Evolutionary conservation across 2,888 invertebrate species (phyloP).

Genomic region (Spodoptera picta): DNA sequence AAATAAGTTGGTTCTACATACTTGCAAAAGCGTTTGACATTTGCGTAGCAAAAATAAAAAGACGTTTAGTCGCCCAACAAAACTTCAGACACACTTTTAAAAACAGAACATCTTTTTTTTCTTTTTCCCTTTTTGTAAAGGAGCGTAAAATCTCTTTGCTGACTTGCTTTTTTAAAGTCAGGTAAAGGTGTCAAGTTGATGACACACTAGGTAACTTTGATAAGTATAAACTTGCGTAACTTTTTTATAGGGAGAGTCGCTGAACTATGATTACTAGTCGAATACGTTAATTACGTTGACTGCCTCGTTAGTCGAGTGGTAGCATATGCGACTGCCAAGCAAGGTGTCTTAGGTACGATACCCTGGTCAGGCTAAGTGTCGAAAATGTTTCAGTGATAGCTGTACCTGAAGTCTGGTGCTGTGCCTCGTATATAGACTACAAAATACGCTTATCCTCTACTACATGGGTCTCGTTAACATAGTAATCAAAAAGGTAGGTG

Average conservation of each 20-base stretch:
- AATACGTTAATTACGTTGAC: no score
- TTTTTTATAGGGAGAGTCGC: slow-evolving; percentile 11
- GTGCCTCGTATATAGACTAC: no score
- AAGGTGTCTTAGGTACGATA: no score
- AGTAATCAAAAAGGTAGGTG: no score
- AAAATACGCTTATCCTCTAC: no score
- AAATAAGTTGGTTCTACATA: no score
- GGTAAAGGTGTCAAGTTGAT: slow-evolving; percentile 48
- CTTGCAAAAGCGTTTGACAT: slow-evolving; percentile 1
- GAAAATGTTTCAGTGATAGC: no score
- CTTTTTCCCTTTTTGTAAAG: slow-evolving; percentile 21
- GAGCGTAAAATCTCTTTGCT: slow-evolving; percentile 2
- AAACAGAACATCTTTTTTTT: slow-evolving; percentile 11
- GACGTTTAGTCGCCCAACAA: slow-evolving; percentile 22
- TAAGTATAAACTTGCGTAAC: slow-evolving; percentile 17
- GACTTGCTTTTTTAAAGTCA: slow-evolving; percentile 37
- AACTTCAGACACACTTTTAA: slow-evolving; percentile 13
- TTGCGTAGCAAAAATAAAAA: slow-evolving; percentile 10
- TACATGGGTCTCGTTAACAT: no score
- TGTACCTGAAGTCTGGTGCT: no score
- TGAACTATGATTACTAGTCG: background rate
- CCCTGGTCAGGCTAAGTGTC: no score
- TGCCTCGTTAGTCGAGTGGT: no score
- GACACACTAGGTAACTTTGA: slow-evolving; percentile 42
- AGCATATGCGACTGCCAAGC: no score